Evolutionary conservation across 2,113 vertebrate species (phyloP), one percentile per base, ranked within the genome.

Genomic region (Glaucidium brasilianum): DNA sequence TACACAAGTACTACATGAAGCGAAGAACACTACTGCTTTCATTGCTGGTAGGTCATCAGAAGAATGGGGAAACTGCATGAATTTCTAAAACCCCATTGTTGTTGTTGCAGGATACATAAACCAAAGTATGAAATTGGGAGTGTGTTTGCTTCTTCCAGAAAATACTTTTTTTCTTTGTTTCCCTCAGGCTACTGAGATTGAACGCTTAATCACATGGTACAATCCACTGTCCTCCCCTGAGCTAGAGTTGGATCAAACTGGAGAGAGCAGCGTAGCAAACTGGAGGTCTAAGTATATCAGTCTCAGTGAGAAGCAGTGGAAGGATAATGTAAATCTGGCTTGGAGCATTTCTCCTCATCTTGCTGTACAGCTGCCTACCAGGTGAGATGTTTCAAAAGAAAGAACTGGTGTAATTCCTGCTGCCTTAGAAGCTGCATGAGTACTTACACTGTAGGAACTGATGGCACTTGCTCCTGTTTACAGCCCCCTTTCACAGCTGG

Each of bases 1-100:
- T 99, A 26, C 99, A 99, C 96, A 99, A 99, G 92, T 99, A 99
- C 97, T 99, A 99, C 96, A 99, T 99, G 99, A 99, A 99, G 83
- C 98, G 99, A 52, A 98, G 99, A 75, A 99, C 99, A 0, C 98
- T 99, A 30, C 96, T 99, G 64, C 97, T 99, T 13, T 99, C 99
- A 0, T 94, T 99, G 90, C 96, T 99, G 98, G 99, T 99, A 97
- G 97, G 98, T 77, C 15, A 39, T 47, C 60, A 72, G 71, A 84
- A 56, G 58, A 82, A 47, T 9, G 18, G 22, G 20, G 43, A 71
- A 91, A 72, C 66, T 32, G 19, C 32, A 23, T 27, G 15, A 14
- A 41, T 78, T 83, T 93, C 34, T 18, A 49, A 86, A 17, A 39
- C 13, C 5, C 12, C 35, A 5, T 52, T 63, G 27, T 19, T 63